Evolutionary conservation across 2,113 vertebrate genomes (phyloP).

Genomic region (Bubo scandiacus): DNA sequence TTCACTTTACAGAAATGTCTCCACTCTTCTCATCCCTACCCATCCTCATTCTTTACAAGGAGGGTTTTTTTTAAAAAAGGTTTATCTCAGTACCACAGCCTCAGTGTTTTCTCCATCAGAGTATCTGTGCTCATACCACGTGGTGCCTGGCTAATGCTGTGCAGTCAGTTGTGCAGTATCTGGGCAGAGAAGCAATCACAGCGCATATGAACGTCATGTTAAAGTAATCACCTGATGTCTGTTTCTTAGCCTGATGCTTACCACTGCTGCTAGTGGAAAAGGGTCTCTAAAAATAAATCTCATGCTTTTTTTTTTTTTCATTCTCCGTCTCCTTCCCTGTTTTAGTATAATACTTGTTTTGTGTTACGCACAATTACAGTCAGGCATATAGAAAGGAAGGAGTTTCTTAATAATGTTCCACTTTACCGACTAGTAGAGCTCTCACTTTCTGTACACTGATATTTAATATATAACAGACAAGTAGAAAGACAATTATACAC

Average conservation of each 20-base stretch:
- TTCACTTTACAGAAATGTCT: not conserved
- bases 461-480: not conserved
- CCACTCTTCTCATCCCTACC: not conserved
- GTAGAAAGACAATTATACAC: not conserved
- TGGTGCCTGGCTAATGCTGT: conserved; percentile 38
- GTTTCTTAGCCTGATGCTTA: not conserved
- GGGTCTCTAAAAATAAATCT: not conserved
- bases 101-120: not conserved
- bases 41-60: not conserved
- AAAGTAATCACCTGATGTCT: not conserved
- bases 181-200: conserved; percentile 59
- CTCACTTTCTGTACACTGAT: not conserved
- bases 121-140: not conserved
- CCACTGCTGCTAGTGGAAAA: not conserved
- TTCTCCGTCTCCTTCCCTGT: not conserved
- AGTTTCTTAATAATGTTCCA: not conserved
- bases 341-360: not conserved
- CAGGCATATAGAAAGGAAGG: not conserved
- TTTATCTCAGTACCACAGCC: not conserved
- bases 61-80: not conserved
- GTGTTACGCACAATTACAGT: not conserved
- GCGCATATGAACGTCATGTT: not conserved
- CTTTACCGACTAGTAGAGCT: not conserved
- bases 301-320: not conserved
- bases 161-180: conserved; percentile 66